phyloP scores from a whole-genome alignment of 2,888 invertebrate species.

The Tipula unca region DNA sequence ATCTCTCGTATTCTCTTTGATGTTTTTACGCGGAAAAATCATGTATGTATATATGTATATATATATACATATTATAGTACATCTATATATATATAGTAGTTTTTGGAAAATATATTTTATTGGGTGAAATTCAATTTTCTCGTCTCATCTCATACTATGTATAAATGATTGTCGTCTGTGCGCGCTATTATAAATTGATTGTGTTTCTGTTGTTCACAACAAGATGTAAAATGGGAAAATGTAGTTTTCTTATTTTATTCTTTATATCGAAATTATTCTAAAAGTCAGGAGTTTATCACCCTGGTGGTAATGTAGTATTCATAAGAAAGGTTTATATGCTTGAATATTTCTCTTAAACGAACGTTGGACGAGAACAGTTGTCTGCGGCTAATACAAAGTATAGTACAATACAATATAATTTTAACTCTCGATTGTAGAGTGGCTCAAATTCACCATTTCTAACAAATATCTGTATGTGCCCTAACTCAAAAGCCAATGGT shows the following conservation, averaged over 20 bases:
- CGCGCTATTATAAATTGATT: background rate
- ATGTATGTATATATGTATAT: background rate
- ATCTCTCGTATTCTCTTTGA: background rate
- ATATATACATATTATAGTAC: no score
- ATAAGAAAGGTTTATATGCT: no score
- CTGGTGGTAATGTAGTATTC: background rate
- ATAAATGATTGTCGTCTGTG: background rate
- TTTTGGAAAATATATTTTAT: background rate
- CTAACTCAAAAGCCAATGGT: no score
- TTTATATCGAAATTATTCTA: background rate
- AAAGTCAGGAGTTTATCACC: background rate
- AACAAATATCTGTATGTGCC: no score
- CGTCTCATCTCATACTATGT: background rate
- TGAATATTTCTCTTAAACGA: no score
- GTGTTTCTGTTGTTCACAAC: background rate
- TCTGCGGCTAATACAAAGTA: no score
- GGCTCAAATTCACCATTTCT: no score
- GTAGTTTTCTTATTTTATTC: background rate
- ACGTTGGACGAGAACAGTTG: no score
- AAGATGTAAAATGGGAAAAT: background rate
- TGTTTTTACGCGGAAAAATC: background rate
- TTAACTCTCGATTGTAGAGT: no score
- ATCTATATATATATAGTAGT: background rate
- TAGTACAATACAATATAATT: no score
- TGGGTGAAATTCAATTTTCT: background rate